phyloP scores from a whole-genome alignment of 2,888 invertebrate species.

The Macaria notata region DNA sequence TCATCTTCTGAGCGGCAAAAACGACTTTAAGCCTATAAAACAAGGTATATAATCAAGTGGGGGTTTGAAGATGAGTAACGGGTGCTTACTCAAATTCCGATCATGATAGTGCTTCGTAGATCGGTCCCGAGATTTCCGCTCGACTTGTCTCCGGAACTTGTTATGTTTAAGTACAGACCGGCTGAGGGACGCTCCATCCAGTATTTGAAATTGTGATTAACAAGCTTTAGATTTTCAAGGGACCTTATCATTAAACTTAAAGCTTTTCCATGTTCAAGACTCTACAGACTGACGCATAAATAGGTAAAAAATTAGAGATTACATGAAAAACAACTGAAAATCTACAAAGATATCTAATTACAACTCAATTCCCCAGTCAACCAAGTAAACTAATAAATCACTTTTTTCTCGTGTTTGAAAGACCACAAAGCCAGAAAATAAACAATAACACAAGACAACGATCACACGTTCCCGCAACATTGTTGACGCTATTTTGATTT shows the following conservation, averaged over 20 bases:
- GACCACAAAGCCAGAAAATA: background rate
- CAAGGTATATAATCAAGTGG: slow-evolving; percentile 30
- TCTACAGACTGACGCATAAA: too few species aligned
- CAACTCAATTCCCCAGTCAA: too few species aligned
- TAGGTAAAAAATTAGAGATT: too few species aligned
- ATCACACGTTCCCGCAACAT: background rate
- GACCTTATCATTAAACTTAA: too few species aligned
- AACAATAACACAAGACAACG: background rate
- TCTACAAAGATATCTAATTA: too few species aligned
- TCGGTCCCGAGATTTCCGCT: slow-evolving; percentile 44
- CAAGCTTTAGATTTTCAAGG: background rate
- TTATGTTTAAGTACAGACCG: slow-evolving; percentile 28
- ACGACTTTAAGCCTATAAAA: slow-evolving; percentile 8
- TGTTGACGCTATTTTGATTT: slow-evolving; percentile 12
- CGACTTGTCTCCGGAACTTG: slow-evolving; percentile 35
- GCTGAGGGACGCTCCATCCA: background rate
- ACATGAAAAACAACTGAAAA: too few species aligned
- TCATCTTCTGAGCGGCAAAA: slow-evolving; percentile 1
- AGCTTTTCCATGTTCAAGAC: too few species aligned
- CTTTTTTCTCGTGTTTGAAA: background rate
- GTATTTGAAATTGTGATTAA: background rate
- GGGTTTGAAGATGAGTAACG: slow-evolving; percentile 19
- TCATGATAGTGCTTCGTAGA: slow-evolving; percentile 41
- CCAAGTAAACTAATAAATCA: background rate
- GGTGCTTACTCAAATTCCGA: slow-evolving; percentile 38